Evolutionary conservation across 2,888 invertebrate species (phyloP).

Genomic region (Eremobia ochroleuca): DNA sequence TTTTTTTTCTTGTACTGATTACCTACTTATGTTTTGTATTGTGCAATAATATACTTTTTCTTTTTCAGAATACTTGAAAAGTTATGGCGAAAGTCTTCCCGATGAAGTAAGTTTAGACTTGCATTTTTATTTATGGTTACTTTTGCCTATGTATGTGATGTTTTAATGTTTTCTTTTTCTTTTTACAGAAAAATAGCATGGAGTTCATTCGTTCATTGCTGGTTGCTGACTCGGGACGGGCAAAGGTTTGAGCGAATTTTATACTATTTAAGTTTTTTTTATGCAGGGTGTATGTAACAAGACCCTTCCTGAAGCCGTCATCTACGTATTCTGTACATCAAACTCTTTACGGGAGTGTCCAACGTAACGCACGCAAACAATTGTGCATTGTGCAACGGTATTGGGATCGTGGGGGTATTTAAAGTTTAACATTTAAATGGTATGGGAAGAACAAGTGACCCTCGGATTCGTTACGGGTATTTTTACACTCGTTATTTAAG

Average conservation of each 20-base stretch:
- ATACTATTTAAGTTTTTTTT: not conserved
- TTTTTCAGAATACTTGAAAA: constrained; percentile 78
- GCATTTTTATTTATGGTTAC: not conserved
- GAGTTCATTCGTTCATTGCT: constrained; percentile 70
- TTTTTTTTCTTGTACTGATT: not conserved
- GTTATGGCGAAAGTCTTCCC: constrained; percentile 71
- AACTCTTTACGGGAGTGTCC: not conserved
- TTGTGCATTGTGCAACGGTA: not conserved
- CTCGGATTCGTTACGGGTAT: no score
- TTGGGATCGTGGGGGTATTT: no score
- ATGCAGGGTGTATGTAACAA: not conserved
- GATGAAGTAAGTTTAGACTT: constrained; percentile 71
- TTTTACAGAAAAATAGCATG: constrained; percentile 69
- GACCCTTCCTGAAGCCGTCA: no score
- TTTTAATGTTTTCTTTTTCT: constrained; percentile 36
- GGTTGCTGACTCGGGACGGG: constrained; percentile 77
- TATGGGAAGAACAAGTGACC: no score
- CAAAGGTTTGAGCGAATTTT: constrained; percentile 68
- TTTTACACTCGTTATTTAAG: no score
- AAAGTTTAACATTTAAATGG: no score
- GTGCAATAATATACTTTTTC: constrained; percentile 14
- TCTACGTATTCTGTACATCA: not conserved
- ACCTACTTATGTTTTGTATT: not conserved
- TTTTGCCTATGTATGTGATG: constrained; percentile 12
- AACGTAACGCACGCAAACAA: not conserved